phyloP scores from a whole-genome alignment of 2,888 invertebrate genomes.

The Tetheella fluctuosa region DNA sequence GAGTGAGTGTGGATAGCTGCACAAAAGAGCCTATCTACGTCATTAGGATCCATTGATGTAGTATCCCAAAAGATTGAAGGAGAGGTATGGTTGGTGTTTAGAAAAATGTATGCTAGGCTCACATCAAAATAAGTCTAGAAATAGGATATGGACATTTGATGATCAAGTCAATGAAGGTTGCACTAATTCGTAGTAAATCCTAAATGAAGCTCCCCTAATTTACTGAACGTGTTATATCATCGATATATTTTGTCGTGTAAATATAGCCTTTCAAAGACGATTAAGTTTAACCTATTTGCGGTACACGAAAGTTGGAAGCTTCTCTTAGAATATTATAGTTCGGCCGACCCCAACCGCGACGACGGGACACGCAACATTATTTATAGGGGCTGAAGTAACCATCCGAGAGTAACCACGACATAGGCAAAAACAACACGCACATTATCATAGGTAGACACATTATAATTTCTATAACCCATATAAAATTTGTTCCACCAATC shows the following conservation, averaged over 20 bases:
- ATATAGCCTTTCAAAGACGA: slow-evolving; percentile 12
- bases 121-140: neutral
- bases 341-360: slow-evolving; percentile 32
- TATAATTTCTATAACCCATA: neutral
- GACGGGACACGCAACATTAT: slow-evolving; percentile 34
- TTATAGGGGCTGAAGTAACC: slow-evolving; percentile 39
- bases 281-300: slow-evolving; percentile 17
- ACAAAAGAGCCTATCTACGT: slow-evolving; percentile 64
- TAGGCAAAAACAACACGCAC: neutral
- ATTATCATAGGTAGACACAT: neutral
- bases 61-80: slow-evolving; percentile 52
- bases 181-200: neutral
- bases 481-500: neutral
- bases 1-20: slow-evolving; percentile 37
- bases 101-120: slow-evolving; percentile 28
- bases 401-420: slow-evolving; percentile 18
- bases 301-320: slow-evolving; percentile 22
- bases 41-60: slow-evolving; percentile 74
- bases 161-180: neutral
- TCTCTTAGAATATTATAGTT: slow-evolving; percentile 33
- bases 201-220: neutral
- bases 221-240: slow-evolving; percentile 23
- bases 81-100: slow-evolving; percentile 58
- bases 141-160: neutral
- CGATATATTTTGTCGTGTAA: slow-evolving; percentile 12